Base-by-base conservation (phyloP, 1,140 invertebrate species). In the Polypedilum vanderplanki region DNA sequence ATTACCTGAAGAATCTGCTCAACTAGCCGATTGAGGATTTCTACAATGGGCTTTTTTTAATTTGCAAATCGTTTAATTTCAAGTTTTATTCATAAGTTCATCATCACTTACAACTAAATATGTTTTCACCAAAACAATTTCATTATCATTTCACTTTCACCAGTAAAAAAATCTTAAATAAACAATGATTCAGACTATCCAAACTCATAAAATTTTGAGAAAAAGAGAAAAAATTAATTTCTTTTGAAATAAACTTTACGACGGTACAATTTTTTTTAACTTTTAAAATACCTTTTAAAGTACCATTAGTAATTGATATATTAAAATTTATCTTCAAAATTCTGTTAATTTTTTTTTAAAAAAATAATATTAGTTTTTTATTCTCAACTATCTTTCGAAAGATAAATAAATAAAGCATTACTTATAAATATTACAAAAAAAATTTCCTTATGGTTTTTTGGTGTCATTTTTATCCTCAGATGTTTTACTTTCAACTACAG, bases 401-500 rank as follows among this genome's bases (percentile, higher is more conserved):
- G 24, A 33, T 33, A 33, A 33, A 33, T 33, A 33, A 33, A 33
- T 33, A 33, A 33, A 33, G 24, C 24, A 33, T 33, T 33, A 33
- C 24, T 33, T 33, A 33, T 33, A 33, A 33, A 3, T 33, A 33
- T 33, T 33, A 33, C 24, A 33, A 17, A 18, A 70, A 15, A 8
- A n/a, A 3, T 1, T n/a, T 4, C 10, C 15, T 57, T 15, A 57
- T 15, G 12, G n/a, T 4, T 57, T 57, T 57, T 70, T 70, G 20
- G 17, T 70, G n/a, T 70, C 65, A 7, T 18, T 20, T 20, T 70
- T 22, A 22, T 18, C 65, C 7, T 70, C 65, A 20, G 65, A 18
- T 70, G 17, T 70, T 18, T 70, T 70, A 20, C 65, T 70, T 70
- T 70, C 17, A 57, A 57, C n/a, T 20, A 12, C 17, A 70, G 65